These are phyloP conservation scores for Malurus cyaneus DNA, from an alignment of 2,113 vertebrate genomes.

Conservation along the genomic window DNA sequence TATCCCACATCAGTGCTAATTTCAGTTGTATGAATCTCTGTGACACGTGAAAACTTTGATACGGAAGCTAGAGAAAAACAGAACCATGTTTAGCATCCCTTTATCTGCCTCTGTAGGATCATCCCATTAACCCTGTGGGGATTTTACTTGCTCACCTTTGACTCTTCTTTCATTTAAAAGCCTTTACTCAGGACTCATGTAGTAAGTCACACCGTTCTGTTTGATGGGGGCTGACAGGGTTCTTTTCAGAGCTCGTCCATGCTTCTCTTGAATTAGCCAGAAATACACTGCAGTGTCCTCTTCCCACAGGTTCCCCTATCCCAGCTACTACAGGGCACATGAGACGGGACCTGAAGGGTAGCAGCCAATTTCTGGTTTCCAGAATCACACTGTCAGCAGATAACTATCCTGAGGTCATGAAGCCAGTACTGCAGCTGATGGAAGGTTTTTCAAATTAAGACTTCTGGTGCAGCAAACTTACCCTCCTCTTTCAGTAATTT, in stretches of 20 bases:
- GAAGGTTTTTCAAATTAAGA: background rate
- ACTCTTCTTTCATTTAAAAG: background rate
- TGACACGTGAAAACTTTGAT: background rate
- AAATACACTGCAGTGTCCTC: background rate
- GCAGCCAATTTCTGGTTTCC: background rate
- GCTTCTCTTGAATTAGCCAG: slow-evolving; percentile 20
- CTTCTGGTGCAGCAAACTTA: background rate
- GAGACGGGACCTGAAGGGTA: background rate
- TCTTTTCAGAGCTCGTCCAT: slow-evolving; percentile 20
- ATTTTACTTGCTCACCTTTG: background rate
- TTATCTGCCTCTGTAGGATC: background rate
- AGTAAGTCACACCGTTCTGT: background rate
- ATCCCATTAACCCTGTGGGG: background rate
- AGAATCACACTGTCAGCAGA: background rate
- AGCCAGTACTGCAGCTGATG: background rate
- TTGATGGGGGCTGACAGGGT: background rate
- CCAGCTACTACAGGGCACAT: background rate
- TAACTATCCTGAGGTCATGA: background rate
- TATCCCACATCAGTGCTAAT: background rate
- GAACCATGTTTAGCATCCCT: background rate
- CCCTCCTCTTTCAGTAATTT: background rate
- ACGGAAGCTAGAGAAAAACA: background rate
- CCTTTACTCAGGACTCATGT: background rate
- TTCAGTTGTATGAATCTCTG: background rate
- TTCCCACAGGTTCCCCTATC: background rate